A percentile compares a stretch with the other conserved stretches of the same genome.
phyloP scores from a whole-genome alignment of 2,888 invertebrate genomes.

The Eledone cirrhosa region DNA sequence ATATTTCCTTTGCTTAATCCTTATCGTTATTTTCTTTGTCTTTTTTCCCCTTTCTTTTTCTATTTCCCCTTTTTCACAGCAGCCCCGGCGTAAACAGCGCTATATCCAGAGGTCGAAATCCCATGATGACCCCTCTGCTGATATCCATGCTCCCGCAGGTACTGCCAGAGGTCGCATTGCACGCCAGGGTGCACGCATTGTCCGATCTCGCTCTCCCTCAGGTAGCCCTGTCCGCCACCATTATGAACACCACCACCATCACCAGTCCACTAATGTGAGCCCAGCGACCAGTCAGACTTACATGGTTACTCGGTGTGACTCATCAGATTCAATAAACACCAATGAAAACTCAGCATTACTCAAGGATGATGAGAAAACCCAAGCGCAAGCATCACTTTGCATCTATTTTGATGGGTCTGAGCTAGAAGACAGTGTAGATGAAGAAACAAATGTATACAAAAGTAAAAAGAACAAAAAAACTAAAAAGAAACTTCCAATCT shows the following conservation, averaged over 20 bases:
- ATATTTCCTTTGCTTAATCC: constrained; percentile 25
- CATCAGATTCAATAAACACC: constrained; percentile 66
- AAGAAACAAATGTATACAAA: constrained; percentile 21
- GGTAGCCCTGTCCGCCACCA: constrained; percentile 65
- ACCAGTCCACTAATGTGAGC: constrained; percentile 23
- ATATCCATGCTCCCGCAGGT: constrained; percentile 53
- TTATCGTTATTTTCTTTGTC: constrained; percentile 20
- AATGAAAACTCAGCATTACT: constrained; percentile 71
- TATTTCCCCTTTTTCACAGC: constrained; percentile 32
- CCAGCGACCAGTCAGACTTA: constrained; percentile 49
- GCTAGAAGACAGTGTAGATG: constrained; percentile 34
- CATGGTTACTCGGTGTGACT: constrained; percentile 60
- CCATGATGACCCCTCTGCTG: constrained; percentile 60
- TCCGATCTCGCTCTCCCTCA: constrained; percentile 62
- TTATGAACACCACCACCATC: neutral
- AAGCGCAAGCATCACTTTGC: constrained; percentile 50
- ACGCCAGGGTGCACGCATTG: constrained; percentile 61
- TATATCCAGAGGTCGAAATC: constrained; percentile 64
- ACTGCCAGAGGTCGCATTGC: constrained; percentile 59
- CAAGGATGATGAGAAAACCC: constrained; percentile 59
- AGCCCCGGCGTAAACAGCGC: constrained; percentile 52
- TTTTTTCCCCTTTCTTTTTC: constrained; percentile 19
- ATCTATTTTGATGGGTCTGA: constrained; percentile 54
- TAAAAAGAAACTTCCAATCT: no score
- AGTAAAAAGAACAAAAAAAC: constrained; percentile 21